Base-by-base conservation (phyloP, 2,113 vertebrate genomes). In the Mohoua ochrocephala region DNA sequence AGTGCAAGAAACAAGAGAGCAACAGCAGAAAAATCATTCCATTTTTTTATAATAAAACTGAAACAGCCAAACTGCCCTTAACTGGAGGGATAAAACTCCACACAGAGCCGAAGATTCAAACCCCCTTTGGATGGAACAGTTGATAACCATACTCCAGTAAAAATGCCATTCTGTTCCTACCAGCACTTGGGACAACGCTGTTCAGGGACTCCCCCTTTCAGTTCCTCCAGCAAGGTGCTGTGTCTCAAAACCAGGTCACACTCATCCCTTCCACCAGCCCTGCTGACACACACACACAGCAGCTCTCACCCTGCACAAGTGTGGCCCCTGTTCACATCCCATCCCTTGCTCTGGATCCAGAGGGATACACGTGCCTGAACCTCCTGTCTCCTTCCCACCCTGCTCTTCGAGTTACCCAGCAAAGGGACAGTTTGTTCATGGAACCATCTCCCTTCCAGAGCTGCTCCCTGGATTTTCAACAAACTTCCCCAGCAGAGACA, bases 101-200 rank as follows among this genome's bases (percentile, higher is more conserved):
- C 12, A 23, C 26, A 76, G 59, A 68, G 30, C 26, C 47, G 64
- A 61, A 91, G 33, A 23, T 42, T 80, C 50, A 82, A 28, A 27
- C 1, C 8, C 26, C 6, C 11, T 35, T 76, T n/a, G 59, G 18
- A 57, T 12, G 5, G n/a, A 56, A 44, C 1, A 1, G 16, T 3
- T 39, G 59, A 80, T 6, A 45, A 16, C 65, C 5, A 12, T 0
- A 37, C 15, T n/a, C 11, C 35, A 41, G 19, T 35, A 30, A 56
- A 79, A 87, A 35, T 6, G 17, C 7, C 2, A 1, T 10, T 54
- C 53, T 79, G 24, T 7, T 78, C 65, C 70, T 35, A 4, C 3
- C 23, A 33, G 35, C 64, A 28, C 27, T 44, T 27, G 35, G 52
- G n/a, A 71, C 49, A 68, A 23, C 3, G n/a, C 45, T 39, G 7